Base-by-base conservation (phyloP, 2,888 invertebrate genomes). In the Acleris literana region DNA sequence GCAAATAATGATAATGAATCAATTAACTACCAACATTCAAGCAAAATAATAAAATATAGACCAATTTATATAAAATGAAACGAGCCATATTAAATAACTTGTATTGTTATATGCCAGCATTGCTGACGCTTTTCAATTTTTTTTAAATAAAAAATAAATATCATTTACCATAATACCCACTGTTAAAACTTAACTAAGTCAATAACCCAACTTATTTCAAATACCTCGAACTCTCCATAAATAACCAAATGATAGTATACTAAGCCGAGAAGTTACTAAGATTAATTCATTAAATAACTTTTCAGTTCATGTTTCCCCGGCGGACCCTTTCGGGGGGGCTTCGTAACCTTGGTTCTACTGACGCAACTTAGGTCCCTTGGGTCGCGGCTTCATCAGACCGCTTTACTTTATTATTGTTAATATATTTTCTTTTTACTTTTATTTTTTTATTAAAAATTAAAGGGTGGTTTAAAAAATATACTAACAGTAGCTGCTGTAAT, bases 271-370 rank as follows among this genome's bases (percentile, higher is more conserved):
- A 58, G 53, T 48, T 64, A 44, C 63, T n/a, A 46, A 64, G 64
- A 64, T 59, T 64, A 64, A 59, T 59, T 64, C 53, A 59, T 64
- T 59, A 48, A 54, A 48, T 59, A 54, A 64, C 58, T 64, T 64
- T 46, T 44, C 53, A 33, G 53, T 20, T 7, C 53, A 17, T 64
- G 58, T 58, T 59, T 48, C 48, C 58, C 53, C 64, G 11, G 3
- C 13, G 22, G 64, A 33, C 33, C 52, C 39, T 39, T 46, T 33
- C 25, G 49, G 48, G 49, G 53, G 48, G 64, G 33, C 58, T 52
- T 55, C 54, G 39, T 16, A n/a, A 48, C 58, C 52, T 58, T 64
- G 58, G 63, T 25, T n/a, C 52, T 55, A 52, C 52, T 52, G 55
- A 16, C n/a, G 49, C 55, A 63, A 59, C 46, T 54, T 59, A 16